Percentiles rank a stretch among this genome's conserved stretches.
phyloP scores from a whole-genome alignment of 2,113 vertebrate genomes.

The Redunca redunca region DNA sequence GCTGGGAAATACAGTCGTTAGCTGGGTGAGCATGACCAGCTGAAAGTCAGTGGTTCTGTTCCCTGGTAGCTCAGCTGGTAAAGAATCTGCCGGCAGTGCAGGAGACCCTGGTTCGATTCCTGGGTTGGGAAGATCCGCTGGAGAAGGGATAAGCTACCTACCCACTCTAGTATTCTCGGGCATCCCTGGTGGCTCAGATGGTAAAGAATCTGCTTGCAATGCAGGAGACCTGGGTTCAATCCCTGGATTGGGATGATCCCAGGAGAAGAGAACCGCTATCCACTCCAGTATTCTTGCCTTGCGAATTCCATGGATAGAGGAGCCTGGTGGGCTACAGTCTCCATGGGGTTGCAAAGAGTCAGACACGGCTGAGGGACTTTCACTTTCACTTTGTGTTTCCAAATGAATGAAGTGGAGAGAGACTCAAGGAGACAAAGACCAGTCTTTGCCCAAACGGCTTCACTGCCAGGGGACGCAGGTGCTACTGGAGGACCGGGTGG shows the following conservation, averaged over 20 bases:
- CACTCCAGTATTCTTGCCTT: background rate
- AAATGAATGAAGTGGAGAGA: background rate
- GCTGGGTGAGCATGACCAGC: too few relatives aligned
- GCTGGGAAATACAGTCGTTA: background rate
- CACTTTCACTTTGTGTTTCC: background rate
- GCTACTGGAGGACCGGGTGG: too few relatives aligned
- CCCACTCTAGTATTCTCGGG: background rate
- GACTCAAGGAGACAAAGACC: background rate
- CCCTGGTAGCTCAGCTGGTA: background rate
- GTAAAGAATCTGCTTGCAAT: background rate
- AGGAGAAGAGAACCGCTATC: background rate
- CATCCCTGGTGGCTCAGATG: background rate
- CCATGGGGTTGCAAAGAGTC: background rate
- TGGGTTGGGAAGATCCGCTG: rapidly evolving
- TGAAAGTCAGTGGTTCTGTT: background rate
- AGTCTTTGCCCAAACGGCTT: background rate
- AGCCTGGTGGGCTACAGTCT: background rate
- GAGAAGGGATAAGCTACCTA: background rate
- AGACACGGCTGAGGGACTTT: background rate
- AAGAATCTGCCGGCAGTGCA: background rate
- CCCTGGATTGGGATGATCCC: background rate
- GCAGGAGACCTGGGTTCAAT: background rate
- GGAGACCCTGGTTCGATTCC: background rate
- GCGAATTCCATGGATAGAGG: background rate
- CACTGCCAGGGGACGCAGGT: rapidly evolving